These are phyloP conservation scores for Taenaris catops DNA, from an alignment of 2,888 invertebrate species.

Conservation along the genomic window DNA sequence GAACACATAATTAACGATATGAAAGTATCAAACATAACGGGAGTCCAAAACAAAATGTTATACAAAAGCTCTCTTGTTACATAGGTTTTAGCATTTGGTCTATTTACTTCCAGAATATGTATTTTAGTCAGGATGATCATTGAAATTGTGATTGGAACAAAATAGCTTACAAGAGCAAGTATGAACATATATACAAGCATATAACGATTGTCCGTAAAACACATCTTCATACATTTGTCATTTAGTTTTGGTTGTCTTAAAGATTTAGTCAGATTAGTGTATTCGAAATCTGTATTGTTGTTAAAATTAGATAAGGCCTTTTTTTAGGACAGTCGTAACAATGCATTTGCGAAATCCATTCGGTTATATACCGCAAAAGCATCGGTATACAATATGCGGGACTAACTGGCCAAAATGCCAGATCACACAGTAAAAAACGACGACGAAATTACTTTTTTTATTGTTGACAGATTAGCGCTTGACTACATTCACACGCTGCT, in stretches of 20 bases:
- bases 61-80: slow-evolving; percentile 60
- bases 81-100: slow-evolving; percentile 46
- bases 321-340: too few relatives aligned
- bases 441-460: too few relatives aligned
- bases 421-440: too few relatives aligned
- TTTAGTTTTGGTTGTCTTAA: slow-evolving; percentile 39
- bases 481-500: too few relatives aligned
- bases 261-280: slow-evolving; percentile 38
- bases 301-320: too few relatives aligned
- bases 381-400: too few relatives aligned
- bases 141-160: slow-evolving; percentile 65
- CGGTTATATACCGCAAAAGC: too few relatives aligned
- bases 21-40: slow-evolving; percentile 66
- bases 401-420: too few relatives aligned
- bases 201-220: slow-evolving; percentile 55
- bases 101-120: slow-evolving; percentile 50
- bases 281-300: slow-evolving; percentile 35
- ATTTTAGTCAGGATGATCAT: slow-evolving; percentile 61
- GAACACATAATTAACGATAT: slow-evolving; percentile 59
- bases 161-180: slow-evolving; percentile 53
- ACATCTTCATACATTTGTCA: slow-evolving; percentile 53
- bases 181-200: slow-evolving; percentile 57
- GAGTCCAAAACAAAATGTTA: slow-evolving; percentile 67
- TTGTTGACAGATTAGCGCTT: too few relatives aligned
- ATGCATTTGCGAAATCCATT: too few relatives aligned